Evolutionary conservation across 2,888 invertebrate species (phyloP).

Genomic region (Pomacea canaliculata): DNA sequence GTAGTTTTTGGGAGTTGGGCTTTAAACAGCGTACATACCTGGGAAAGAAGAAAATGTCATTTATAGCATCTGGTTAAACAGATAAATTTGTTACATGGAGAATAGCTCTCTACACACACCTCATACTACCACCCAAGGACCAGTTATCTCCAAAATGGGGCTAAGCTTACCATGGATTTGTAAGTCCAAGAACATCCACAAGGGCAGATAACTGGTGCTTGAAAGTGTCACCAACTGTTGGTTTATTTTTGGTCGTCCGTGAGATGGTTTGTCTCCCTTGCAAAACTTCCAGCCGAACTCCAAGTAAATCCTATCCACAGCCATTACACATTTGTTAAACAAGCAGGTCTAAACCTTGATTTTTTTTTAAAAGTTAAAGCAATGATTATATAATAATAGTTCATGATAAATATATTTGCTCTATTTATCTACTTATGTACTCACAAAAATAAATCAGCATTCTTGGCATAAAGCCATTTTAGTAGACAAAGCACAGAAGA

Average conservation of each 20-base stretch:
- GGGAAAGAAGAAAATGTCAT: conserved; percentile 5
- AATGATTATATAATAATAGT: not conserved
- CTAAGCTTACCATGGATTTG: conserved; percentile 56
- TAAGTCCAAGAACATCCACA: conserved; percentile 59
- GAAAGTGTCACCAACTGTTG: conserved; percentile 64
- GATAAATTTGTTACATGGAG: not conserved
- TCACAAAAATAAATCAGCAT: too few species aligned
- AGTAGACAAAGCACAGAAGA: too few species aligned
- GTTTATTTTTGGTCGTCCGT: conserved; percentile 56
- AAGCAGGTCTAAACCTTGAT: not conserved
- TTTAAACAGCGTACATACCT: conserved; percentile 66
- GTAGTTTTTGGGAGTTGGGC: conserved; percentile 57
- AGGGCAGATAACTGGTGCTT: conserved; percentile 64
- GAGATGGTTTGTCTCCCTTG: conserved; percentile 59
- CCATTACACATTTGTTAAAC: not conserved
- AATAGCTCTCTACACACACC: not conserved
- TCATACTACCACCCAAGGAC: too few species aligned
- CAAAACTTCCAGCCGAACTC: conserved; percentile 56
- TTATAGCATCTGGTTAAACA: not conserved
- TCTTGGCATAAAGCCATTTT: too few species aligned
- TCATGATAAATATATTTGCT: too few species aligned
- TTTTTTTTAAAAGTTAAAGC: not conserved
- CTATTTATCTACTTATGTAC: too few species aligned
- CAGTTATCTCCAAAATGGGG: too few species aligned
- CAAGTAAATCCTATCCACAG: conserved; percentile 53